Evolutionary conservation across 92 coral and sea anemone genomes (phyloP), one percentile per base, ranked within the genome.

Genomic region (Siderastrea siderea): DNA sequence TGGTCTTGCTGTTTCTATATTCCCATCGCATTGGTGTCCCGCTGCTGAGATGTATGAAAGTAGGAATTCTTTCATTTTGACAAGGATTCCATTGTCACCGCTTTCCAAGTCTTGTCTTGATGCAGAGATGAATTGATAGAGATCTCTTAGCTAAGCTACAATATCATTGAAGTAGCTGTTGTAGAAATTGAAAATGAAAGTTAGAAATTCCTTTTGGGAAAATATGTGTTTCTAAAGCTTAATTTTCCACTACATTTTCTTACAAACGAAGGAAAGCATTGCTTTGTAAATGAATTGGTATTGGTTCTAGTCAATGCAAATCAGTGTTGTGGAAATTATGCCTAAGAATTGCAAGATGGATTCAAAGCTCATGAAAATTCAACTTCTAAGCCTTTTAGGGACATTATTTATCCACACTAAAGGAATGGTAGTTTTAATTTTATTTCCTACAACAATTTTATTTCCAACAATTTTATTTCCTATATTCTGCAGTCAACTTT

Each of bases 111-210:
- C 75, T 16, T 68, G 38, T 61, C 55, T 81, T 81, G 53, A 44
- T 81, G 69, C 76, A 55, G 7, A 67, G 66, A 45, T 55, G 55
- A 58, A 52, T 12, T 81, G 51, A 46, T 54, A 53, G 46, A 68
- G 44, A 44, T 44, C 12, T 65, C 48, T 79, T 15, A 15, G 74
- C 84, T 66, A 44, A 66, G 38, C 5, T n/a, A 48, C 58, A 50
- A 38, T n/a, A 52, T 60, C 59, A 63, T 78, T 57, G 45, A 26
- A 57, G 45, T 55, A 55, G 68, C 68, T 58, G 17, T 43, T 44
- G 55, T 74, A 9, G 44, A 38, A 82, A 82, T 47, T 49, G 65
- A 82, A 58, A 82, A 47, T 61, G 68, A 68, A 68, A 47, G 53
- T 11, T 66, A 9, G 54, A 14, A 78, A 44, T 46, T 61, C 43